phyloP scores from a whole-genome alignment of 2,888 invertebrate species.

The Amphipyra tragopoginis region DNA sequence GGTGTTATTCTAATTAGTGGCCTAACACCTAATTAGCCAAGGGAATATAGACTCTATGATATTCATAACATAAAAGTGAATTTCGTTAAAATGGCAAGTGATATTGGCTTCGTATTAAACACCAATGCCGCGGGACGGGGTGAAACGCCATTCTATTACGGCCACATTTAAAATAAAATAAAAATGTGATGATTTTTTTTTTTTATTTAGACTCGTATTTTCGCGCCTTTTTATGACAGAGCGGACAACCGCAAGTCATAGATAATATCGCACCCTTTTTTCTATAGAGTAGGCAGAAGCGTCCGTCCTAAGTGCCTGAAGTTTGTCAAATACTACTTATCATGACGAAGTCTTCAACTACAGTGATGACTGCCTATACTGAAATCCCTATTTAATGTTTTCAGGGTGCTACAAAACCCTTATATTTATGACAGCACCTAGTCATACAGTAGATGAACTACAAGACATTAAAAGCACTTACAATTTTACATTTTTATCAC shows the following conservation, averaged over 20 bases:
- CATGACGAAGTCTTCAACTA: background rate
- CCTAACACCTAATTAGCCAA: slow-evolving; percentile 58
- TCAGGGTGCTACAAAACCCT: slow-evolving; percentile 16
- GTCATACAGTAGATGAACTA: slow-evolving; percentile 41
- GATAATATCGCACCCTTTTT: background rate
- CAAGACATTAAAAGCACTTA: slow-evolving; percentile 48
- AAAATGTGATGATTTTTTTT: slow-evolving; percentile 14
- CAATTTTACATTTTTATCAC: slow-evolving; percentile 30
- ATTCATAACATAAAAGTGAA: slow-evolving; percentile 50
- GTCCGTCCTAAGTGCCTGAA: slow-evolving; percentile 1
- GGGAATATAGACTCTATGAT: slow-evolving; percentile 59
- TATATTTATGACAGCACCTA: slow-evolving; percentile 38
- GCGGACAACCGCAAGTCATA: slow-evolving; percentile 1
- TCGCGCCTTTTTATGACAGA: slow-evolving; percentile 1
- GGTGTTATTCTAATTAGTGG: slow-evolving; percentile 53
- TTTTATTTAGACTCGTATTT: slow-evolving; percentile 23
- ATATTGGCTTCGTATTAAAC: slow-evolving; percentile 58
- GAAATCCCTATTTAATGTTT: slow-evolving; percentile 6
- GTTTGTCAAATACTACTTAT: background rate
- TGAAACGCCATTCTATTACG: slow-evolving; percentile 26
- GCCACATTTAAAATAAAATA: slow-evolving; percentile 34
- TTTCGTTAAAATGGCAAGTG: slow-evolving; percentile 66
- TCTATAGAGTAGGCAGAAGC: background rate
- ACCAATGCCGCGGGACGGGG: slow-evolving; percentile 41
- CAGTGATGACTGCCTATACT: background rate